Base-by-base conservation (phyloP, 2,113 vertebrate genomes). In the Cheilinus undulatus region DNA sequence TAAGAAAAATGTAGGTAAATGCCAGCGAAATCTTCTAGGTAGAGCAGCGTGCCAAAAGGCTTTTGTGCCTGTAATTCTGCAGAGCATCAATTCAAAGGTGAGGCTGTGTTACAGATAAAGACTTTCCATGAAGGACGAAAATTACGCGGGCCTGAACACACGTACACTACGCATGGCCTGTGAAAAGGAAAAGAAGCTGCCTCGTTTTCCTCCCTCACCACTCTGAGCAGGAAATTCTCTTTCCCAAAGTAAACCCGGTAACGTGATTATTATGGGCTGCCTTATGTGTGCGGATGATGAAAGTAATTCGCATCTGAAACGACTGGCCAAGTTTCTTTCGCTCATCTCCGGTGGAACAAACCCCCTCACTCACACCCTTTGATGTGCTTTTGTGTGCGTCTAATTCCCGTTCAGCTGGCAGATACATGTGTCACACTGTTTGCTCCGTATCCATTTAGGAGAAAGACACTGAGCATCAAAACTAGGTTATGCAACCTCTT, bases 331-430 rank as follows among this genome's bases (percentile, higher is more conserved):
- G 49, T 86, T 85, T 88, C 78, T 73, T 82, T 85, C 78, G 80
- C 75, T 86, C 88, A 82, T 91, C 86, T 91, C 64, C 73, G 7
- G 43, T 84, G 83, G 80, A 89, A 92, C 90, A 88, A 89, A 89
- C 88, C 73, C 62, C 61, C 73, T 72, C 84, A 88, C 76, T 88
- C 85, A 80, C 62, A 42, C 36, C 83, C 85, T 92, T 92, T 92
- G 90, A 92, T 92, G 91, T 89, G 86, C 65, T 70, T 82, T 68
- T 89, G 81, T 90, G 85, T 86, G 85, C 85, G 86, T 67, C 76
- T 84, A 89, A 91, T 92, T 91, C 68, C 78, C 74, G 85, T 90
- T 89, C 87, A 75, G 73, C 61, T 26, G 74, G 81, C 82, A 84
- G 80, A 88, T 72, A 70, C 82, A 82, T 54, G 80, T 84, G 76